These are phyloP conservation scores for Artibeus lituratus DNA, from an alignment of 2,797 vertebrate species.

Conservation along the genomic window DNA sequence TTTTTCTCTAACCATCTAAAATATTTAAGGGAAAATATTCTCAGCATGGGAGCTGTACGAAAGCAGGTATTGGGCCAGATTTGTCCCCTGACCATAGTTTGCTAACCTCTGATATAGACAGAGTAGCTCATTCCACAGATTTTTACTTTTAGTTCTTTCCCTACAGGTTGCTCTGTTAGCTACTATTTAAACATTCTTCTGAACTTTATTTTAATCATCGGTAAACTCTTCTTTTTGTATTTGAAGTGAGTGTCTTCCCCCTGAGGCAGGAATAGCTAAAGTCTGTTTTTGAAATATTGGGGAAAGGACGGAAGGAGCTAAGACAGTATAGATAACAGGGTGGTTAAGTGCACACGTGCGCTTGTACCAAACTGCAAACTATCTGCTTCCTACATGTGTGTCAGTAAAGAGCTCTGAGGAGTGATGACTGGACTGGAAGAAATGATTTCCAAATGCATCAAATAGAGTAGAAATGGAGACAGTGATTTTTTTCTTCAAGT, in stretches of 20 bases:
- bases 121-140: neutral
- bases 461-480: neutral
- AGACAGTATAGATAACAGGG: neutral
- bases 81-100: neutral
- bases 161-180: neutral
- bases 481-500: neutral
- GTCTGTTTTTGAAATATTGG: neutral
- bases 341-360: neutral
- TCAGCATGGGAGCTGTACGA: neutral
- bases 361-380: neutral
- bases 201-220: neutral
- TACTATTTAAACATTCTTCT: neutral
- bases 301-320: neutral
- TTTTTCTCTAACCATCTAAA: neutral
- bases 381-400: neutral
- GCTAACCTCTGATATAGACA: neutral
- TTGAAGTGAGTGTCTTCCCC: neutral
- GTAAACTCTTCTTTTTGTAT: neutral
- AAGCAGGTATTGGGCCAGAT: neutral
- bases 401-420: neutral
- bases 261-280: neutral
- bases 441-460: neutral
- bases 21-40: neutral
- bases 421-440: neutral
- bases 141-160: neutral